These are phyloP conservation scores for Actinostola sp. DNA, from an alignment of 92 coral and sea anemone species.

Conservation along the genomic window DNA sequence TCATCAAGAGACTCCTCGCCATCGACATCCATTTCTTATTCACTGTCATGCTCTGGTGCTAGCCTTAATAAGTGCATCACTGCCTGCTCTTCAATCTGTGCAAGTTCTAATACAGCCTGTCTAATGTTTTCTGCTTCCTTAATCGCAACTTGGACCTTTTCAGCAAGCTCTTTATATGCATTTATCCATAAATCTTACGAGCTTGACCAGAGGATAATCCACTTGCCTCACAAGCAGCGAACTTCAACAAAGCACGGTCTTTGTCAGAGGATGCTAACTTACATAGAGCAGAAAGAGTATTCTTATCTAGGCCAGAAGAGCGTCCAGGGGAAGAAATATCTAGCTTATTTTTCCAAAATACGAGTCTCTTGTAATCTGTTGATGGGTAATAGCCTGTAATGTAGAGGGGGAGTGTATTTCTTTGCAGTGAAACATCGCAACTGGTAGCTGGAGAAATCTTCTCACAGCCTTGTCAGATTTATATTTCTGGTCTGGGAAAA, in stretches of 20 bases:
- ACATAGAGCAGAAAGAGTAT: background rate
- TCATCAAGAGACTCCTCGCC: no score
- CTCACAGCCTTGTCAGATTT: conserved; percentile 26
- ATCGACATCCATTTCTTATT: background rate
- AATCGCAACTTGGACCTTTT: conserved; percentile 25
- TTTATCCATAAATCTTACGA: conserved; percentile 9
- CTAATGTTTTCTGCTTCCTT: conserved; percentile 36
- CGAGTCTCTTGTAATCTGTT: background rate
- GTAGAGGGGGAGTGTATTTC: background rate
- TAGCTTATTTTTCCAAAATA: background rate
- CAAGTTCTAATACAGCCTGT: conserved; percentile 18
- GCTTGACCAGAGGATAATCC: background rate
- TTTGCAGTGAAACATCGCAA: conserved; percentile 8
- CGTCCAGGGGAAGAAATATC: background rate
- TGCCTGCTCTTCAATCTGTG: conserved; percentile 34
- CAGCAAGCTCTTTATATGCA: conserved; percentile 14
- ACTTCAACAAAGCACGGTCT: conserved; percentile 15
- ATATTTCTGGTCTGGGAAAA: background rate
- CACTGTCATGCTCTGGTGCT: background rate
- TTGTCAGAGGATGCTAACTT: conserved; percentile 20
- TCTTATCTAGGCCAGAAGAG: background rate
- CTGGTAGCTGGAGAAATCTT: conserved; percentile 26
- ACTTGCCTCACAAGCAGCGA: conserved; percentile 12
- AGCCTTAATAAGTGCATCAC: conserved; percentile 21
- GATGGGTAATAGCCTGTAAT: conserved; percentile 4